Percentiles rank a stretch among this genome's conserved stretches.
These are phyloP conservation scores for Noturus placidus DNA, from an alignment of 2,113 vertebrate genomes.

Conservation along the genomic window DNA sequence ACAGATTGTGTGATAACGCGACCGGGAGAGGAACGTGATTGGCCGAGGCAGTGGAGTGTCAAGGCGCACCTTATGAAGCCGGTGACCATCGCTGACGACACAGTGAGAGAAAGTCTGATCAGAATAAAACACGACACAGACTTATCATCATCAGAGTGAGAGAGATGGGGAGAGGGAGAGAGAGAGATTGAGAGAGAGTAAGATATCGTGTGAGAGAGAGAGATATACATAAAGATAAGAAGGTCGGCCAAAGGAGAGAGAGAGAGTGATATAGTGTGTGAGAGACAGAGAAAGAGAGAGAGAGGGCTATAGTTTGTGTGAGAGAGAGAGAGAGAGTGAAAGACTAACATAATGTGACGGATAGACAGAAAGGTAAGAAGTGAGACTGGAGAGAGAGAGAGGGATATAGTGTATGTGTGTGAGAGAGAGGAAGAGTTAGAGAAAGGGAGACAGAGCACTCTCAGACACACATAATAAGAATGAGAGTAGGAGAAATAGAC, in stretches of 20 bases:
- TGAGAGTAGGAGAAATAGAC: no score
- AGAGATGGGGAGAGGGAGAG: background rate
- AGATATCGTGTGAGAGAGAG: background rate
- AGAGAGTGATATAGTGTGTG: background rate
- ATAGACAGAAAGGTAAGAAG: background rate
- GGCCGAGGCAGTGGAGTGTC: slow-evolving; percentile 67
- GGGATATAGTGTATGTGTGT: background rate
- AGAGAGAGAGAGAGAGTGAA: background rate
- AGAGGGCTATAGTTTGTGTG: no score
- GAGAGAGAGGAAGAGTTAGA: background rate
- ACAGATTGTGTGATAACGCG: slow-evolving; percentile 71
- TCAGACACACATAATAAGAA: background rate
- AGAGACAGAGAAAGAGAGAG: background rate
- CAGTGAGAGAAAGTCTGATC: slow-evolving; percentile 73
- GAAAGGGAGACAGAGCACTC: background rate
- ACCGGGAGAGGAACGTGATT: slow-evolving; percentile 68
- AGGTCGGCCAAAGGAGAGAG: background rate
- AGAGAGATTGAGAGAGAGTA: background rate
- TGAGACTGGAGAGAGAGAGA: background rate
- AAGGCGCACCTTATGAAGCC: slow-evolving; percentile 70
- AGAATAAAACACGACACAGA: background rate
- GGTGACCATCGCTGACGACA: slow-evolving; percentile 72
- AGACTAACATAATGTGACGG: background rate
- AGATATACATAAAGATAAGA: background rate
- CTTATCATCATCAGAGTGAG: slow-evolving; percentile 3